Percentiles rank a stretch among this genome's conserved stretches.
Evolutionary conservation across 2,797 vertebrate genomes (phyloP).

Genomic region (Balearica regulorum): DNA sequence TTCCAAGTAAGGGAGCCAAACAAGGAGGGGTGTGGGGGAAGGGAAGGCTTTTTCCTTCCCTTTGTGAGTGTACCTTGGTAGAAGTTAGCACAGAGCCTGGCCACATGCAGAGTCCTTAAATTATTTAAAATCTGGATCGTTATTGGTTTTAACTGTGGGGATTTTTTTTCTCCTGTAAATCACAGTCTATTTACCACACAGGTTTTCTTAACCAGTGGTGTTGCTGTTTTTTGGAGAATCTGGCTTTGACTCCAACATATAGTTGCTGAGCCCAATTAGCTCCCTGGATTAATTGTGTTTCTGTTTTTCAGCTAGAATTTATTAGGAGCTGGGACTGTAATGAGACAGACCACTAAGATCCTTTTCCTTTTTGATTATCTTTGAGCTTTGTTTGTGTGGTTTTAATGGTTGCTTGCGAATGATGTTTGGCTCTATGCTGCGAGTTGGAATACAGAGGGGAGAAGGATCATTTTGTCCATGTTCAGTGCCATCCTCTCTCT

Average conservation of each 20-base stretch:
- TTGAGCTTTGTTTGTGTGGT: neutral
- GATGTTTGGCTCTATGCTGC: neutral
- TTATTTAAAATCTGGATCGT: neutral
- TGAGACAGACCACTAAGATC: neutral
- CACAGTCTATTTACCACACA: neutral
- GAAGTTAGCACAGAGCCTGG: neutral
- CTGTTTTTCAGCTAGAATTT: slow-evolving; percentile 15
- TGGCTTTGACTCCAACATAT: neutral
- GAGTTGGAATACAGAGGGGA: neutral
- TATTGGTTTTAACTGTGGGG: neutral
- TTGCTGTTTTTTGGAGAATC: neutral
- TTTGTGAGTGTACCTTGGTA: neutral
- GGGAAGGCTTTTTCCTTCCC: neutral
- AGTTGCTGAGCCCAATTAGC: slow-evolving; percentile 32
- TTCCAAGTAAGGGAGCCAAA: neutral
- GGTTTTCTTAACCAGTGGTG: neutral
- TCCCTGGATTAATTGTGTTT: slow-evolving; percentile 31
- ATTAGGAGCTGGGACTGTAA: neutral
- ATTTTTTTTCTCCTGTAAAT: neutral
- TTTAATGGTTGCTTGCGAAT: neutral
- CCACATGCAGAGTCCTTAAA: neutral
- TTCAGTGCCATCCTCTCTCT: neutral
- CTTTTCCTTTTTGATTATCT: neutral
- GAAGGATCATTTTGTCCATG: neutral
- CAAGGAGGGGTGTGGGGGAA: neutral